Evolutionary conservation across 2,797 vertebrate species (phyloP).

Genomic region (Gymnothorax javanicus): DNA sequence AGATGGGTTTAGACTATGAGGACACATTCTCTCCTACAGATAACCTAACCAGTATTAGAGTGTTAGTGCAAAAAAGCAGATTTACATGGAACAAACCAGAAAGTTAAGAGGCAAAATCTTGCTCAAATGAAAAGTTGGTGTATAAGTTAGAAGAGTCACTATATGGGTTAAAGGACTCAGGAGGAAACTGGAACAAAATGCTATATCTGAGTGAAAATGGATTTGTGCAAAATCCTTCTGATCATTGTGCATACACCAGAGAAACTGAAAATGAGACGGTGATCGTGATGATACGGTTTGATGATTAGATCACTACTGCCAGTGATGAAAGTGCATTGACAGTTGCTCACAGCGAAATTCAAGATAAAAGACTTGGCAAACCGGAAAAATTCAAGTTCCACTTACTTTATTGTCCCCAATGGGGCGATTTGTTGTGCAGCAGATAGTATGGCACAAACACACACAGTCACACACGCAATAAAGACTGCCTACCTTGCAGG

Average conservation of each 20-base stretch:
- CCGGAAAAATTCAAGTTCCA: too few species aligned
- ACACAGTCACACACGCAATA: too few species aligned
- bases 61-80: not conserved
- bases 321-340: not conserved
- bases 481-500: too few species aligned
- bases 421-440: too few species aligned
- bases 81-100: conserved; percentile 2
- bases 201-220: not conserved
- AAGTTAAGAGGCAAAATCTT: not conserved
- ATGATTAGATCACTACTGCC: conserved; percentile 5
- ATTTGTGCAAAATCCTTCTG: conserved; percentile 1
- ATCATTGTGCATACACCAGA: conserved; percentile 18
- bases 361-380: too few species aligned
- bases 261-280: not conserved
- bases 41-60: too few species aligned
- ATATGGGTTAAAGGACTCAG: not conserved
- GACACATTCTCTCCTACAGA: too few species aligned
- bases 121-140: not conserved
- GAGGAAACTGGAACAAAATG: not conserved
- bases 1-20: too few species aligned
- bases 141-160: conserved; percentile 11
- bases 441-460: too few species aligned
- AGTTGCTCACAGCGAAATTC: too few species aligned
- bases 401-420: too few species aligned
- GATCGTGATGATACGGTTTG: conserved; percentile 2